These are phyloP conservation scores for Cossypha heuglini DNA, from an alignment of 2,797 vertebrate species.

Conservation along the genomic window DNA sequence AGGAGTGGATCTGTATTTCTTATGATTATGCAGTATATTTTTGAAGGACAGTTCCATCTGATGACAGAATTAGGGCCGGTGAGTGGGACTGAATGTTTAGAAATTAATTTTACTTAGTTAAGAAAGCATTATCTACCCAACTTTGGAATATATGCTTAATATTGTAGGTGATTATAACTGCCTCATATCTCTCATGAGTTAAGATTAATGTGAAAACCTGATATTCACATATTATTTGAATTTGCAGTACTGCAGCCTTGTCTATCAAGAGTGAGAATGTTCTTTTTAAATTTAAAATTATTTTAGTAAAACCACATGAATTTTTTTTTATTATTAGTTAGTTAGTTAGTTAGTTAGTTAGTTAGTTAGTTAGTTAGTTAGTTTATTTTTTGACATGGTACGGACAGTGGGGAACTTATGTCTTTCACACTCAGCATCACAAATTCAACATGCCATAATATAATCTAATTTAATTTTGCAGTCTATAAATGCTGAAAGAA, in stretches of 20 bases:
- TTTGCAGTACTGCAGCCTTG: not conserved
- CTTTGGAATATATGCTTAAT: not conserved
- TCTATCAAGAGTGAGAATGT: not conserved
- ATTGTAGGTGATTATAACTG: not conserved
- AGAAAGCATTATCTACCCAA: not conserved
- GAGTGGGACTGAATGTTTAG: not conserved
- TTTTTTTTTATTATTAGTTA: not conserved
- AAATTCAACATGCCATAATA: not conserved
- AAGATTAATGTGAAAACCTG: not conserved
- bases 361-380: not conserved
- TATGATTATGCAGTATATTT: not conserved
- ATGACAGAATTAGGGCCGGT: not conserved
- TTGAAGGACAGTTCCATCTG: not conserved
- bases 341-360: not conserved
- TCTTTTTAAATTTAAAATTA: not conserved
- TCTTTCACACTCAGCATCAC: not conserved
- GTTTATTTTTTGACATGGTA: not conserved
- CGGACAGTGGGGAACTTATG: not conserved
- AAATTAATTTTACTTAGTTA: not conserved
- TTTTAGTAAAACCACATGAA: not conserved
- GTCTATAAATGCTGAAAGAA: not conserved
- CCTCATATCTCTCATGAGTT: not conserved
- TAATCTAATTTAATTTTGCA: not conserved
- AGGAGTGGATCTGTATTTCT: not conserved
- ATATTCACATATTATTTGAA: not conserved